Base-by-base conservation (phyloP, 2,113 vertebrate genomes). In the Pterocles burchelli region DNA sequence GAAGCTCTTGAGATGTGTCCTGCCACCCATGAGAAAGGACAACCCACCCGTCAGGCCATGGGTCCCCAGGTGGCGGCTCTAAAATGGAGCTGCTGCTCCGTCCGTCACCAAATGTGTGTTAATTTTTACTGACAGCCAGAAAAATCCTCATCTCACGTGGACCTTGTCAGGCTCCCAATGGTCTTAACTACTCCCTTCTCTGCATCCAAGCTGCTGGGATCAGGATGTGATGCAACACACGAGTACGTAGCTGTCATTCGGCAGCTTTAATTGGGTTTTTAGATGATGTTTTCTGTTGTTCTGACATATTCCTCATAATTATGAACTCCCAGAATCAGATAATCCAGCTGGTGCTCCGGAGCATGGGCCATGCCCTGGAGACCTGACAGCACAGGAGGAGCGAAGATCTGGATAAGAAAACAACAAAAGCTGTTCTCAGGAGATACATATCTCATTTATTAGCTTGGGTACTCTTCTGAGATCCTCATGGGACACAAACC, bases 381-480 rank as follows among this genome's bases (percentile, higher is more conserved):
- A 92, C 77, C 41, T 89, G 65, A 34, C 41, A n/a, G 72, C 12
- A 3, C 81, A 88, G 66, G 66, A 87, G 52, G 86, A 96, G 92
- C 71, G 94, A 88, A 74, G 74, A 91, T 87, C 74, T 61, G 5
- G 51, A 62, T 57, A 78, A 90, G 68, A 88, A 88, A 85, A 88
- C 76, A 90, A 93, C 92, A 95, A 86, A 93, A 78, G 43, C 75
- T 74, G 24, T 81, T 96, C 81, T 93, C 74, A 85, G 79, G 80
- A 95, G 90, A 91, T 96, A 65, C 10, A 33, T 63, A 96, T 97
- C 94, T 87, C 74, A 63, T 74, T 96, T 92, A 87, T 81, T 94
- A 85, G 95, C 62, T 68, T 89, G 89, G 89, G 87, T 89, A 52
- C 41, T 72, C 73, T 86, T 87, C 58, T 25, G 65, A 68, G 91